A percentile compares a stretch with the other conserved stretches of the same genome.
phyloP scores from a whole-genome alignment of 1,140 invertebrate species.

The Sitophilus oryzae region DNA sequence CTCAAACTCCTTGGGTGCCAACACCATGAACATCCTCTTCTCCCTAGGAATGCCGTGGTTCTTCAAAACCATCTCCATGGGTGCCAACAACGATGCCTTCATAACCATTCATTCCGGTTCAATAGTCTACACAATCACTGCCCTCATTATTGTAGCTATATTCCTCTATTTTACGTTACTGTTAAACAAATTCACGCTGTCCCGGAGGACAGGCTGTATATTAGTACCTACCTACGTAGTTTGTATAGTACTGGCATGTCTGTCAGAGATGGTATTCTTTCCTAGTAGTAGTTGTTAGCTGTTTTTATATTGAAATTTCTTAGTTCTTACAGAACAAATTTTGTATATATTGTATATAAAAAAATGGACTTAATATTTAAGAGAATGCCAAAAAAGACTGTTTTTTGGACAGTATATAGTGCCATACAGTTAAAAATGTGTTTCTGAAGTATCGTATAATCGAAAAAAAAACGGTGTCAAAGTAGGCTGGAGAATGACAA shows the following conservation, averaged over 20 bases:
- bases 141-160: slow-evolving; percentile 54
- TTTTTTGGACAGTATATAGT: too few species aligned
- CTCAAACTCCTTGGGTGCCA: slow-evolving; percentile 77
- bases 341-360: too few species aligned
- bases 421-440: too few species aligned
- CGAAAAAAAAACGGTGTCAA: too few species aligned
- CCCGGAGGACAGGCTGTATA: slow-evolving; percentile 52
- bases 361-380: too few species aligned
- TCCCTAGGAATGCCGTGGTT: slow-evolving; percentile 82
- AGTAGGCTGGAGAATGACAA: too few species aligned
- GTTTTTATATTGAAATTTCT: neutral
- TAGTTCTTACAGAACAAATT: too few species aligned
- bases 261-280: slow-evolving; percentile 40
- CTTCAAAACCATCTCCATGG: slow-evolving; percentile 60
- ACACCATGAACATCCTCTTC: slow-evolving; percentile 78
- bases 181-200: slow-evolving; percentile 53
- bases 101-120: slow-evolving; percentile 53
- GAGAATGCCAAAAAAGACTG: too few species aligned
- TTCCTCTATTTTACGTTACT: slow-evolving; percentile 53
- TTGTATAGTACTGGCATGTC: slow-evolving; percentile 58
- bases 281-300: neutral
- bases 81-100: slow-evolving; percentile 41
- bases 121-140: slow-evolving; percentile 60
- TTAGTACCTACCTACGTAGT: slow-evolving; percentile 54
- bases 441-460: too few species aligned